phyloP scores from a whole-genome alignment of 2,888 invertebrate species.

The Eretmocerus hayati region DNA sequence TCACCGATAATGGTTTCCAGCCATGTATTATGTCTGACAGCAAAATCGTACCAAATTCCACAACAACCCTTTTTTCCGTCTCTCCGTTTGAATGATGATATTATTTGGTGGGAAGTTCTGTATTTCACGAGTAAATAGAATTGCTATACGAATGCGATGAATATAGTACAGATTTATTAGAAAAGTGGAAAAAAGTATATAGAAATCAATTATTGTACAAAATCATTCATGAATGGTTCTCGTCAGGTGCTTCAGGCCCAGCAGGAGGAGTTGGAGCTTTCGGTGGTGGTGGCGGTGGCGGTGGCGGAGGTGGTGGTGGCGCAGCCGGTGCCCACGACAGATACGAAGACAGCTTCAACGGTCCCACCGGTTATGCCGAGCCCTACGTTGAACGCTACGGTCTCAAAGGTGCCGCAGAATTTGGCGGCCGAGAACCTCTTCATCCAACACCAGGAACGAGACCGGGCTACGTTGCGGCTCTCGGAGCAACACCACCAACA shows the following conservation, averaged over 20 bases:
- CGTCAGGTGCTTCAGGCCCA: constrained; percentile 32
- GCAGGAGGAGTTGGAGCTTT: not conserved
- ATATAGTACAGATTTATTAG: no score
- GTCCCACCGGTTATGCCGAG: constrained; percentile 43
- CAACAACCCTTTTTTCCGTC: no score
- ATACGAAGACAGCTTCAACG: constrained; percentile 44
- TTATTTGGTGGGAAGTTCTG: no score
- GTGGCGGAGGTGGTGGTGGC: constrained; percentile 12
- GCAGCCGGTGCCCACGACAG: constrained; percentile 34
- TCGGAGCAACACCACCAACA: constrained; percentile 42
- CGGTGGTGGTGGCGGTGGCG: constrained; percentile 1
- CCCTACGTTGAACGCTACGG: constrained; percentile 45
- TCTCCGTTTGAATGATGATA: no score
- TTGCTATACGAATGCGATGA: no score
- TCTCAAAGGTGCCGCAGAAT: constrained; percentile 34
- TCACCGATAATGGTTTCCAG: no score
- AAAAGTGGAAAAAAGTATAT: no score
- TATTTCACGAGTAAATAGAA: no score
- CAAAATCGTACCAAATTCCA: no score
- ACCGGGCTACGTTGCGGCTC: constrained; percentile 43
- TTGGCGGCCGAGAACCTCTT: constrained; percentile 41
- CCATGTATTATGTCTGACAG: no score
- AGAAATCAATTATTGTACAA: no score
- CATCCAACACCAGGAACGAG: constrained; percentile 43
- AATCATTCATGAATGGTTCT: constrained; percentile 4